Percentiles rank a stretch among this genome's conserved stretches.
phyloP scores from a whole-genome alignment of 1,140 invertebrate genomes.

The Lerema accius region DNA sequence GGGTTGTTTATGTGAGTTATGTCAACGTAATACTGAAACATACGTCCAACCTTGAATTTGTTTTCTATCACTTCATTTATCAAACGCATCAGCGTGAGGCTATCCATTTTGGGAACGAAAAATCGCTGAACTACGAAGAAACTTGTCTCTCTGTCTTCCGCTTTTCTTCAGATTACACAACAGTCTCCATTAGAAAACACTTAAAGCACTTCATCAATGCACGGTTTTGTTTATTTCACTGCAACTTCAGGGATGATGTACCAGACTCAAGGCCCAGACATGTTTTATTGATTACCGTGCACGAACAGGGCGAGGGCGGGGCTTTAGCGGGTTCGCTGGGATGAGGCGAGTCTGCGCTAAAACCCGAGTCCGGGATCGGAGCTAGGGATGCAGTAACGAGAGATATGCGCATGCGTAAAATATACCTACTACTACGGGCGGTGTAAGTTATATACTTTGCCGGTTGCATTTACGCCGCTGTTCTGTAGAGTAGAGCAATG shows the following conservation, averaged over 20 bases:
- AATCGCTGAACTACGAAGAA: neutral
- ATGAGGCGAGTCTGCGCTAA: slow-evolving; percentile 9
- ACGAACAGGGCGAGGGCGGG: slow-evolving; percentile 4
- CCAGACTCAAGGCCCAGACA: neutral
- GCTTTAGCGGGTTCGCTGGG: slow-evolving; percentile 2
- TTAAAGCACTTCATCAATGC: too few species aligned
- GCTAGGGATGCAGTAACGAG: neutral
- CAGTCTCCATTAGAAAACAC: too few species aligned
- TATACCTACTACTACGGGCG: too few species aligned
- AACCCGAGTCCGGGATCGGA: neutral
- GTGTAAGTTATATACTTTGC: too few species aligned
- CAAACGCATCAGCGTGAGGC: neutral
- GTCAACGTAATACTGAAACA: neutral
- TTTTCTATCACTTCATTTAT: neutral
- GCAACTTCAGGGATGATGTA: neutral
- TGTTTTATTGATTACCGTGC: neutral
- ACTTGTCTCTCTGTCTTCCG: too few species aligned
- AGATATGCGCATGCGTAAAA: neutral
- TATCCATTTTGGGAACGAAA: neutral
- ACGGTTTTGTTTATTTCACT: neutral
- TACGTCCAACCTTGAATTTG: neutral
- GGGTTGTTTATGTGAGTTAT: neutral
- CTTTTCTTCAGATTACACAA: too few species aligned
- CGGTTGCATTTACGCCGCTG: too few species aligned
- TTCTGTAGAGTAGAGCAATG: too few species aligned